phyloP scores from a whole-genome alignment of 1,140 invertebrate species.

The Brachionus plicatilis region DNA sequence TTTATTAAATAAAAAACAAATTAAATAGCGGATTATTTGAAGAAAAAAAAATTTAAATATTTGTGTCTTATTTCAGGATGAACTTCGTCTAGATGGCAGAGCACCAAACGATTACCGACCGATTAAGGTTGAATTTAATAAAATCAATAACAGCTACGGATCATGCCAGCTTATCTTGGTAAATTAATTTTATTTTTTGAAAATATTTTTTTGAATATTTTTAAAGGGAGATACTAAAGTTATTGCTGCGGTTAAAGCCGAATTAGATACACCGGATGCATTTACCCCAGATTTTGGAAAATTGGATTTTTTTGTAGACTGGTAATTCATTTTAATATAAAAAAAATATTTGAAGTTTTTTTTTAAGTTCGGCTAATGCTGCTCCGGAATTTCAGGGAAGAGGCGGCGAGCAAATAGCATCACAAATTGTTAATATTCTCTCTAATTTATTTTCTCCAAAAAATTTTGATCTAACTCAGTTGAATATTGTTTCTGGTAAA shows the following conservation, averaged over 20 bases:
- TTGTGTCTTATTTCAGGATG: neutral
- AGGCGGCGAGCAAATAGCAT: slow-evolving; percentile 80
- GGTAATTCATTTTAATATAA: slow-evolving; percentile 60
- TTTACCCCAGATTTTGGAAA: slow-evolving; percentile 72
- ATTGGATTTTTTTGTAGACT: slow-evolving; percentile 90
- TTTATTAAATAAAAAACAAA: no score
- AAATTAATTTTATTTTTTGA: neutral
- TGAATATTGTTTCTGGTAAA: slow-evolving; percentile 75
- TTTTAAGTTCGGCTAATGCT: slow-evolving; percentile 78
- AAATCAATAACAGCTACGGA: slow-evolving; percentile 35
- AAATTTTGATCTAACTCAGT: slow-evolving; percentile 69
- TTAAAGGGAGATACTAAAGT: slow-evolving; percentile 77
- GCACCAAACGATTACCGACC: slow-evolving; percentile 23
- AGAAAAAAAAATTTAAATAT: neutral
- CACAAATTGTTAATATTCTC: slow-evolving; percentile 72
- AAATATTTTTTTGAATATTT: neutral
- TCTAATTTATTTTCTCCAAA: slow-evolving; percentile 59
- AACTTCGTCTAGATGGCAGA: slow-evolving; percentile 30
- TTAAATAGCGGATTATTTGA: no score
- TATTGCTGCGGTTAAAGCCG: slow-evolving; percentile 83
- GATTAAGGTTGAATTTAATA: slow-evolving; percentile 32
- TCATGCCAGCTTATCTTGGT: slow-evolving; percentile 35
- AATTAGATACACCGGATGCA: slow-evolving; percentile 73
- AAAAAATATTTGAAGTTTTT: slow-evolving; percentile 45
- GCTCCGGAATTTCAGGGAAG: slow-evolving; percentile 89